These are phyloP conservation scores for Antechinus stuartii DNA, from an alignment of 2,113 vertebrate species.

Conservation along the genomic window DNA sequence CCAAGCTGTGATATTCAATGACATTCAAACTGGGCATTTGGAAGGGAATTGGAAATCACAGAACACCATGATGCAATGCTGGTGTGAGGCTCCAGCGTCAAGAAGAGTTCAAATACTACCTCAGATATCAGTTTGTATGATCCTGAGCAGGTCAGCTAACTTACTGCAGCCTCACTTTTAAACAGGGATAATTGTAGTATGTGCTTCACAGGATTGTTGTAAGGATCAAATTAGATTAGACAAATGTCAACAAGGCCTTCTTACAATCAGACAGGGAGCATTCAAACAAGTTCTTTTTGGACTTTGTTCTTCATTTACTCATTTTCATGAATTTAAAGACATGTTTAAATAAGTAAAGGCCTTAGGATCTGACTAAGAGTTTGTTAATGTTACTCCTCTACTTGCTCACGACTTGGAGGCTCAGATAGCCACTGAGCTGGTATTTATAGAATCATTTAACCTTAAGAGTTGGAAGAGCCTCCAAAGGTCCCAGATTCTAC, in stretches of 20 bases:
- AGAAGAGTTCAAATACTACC: neutral
- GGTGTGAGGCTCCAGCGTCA: neutral
- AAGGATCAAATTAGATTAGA: neutral
- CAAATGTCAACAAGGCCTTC: neutral
- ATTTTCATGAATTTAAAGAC: neutral
- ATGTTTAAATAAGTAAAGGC: neutral
- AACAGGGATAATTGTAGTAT: neutral
- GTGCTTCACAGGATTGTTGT: neutral
- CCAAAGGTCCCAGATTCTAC: neutral
- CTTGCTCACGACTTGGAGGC: neutral
- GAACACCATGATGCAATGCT: neutral
- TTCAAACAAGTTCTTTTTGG: neutral
- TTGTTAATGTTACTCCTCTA: neutral
- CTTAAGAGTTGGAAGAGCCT: neutral
- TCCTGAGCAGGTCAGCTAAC: neutral
- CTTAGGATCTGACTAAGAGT: neutral
- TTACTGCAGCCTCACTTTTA: neutral
- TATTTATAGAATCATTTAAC: neutral
- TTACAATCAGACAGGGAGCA: neutral
- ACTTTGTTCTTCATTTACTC: neutral
- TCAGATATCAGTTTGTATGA: neutral
- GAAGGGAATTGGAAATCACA: neutral
- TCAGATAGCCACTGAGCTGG: neutral
- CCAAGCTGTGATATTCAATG: neutral
- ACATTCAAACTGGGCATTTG: neutral